Evolutionary conservation across 2,888 invertebrate species (phyloP).

Genomic region (Sinhomidia bicolor): DNA sequence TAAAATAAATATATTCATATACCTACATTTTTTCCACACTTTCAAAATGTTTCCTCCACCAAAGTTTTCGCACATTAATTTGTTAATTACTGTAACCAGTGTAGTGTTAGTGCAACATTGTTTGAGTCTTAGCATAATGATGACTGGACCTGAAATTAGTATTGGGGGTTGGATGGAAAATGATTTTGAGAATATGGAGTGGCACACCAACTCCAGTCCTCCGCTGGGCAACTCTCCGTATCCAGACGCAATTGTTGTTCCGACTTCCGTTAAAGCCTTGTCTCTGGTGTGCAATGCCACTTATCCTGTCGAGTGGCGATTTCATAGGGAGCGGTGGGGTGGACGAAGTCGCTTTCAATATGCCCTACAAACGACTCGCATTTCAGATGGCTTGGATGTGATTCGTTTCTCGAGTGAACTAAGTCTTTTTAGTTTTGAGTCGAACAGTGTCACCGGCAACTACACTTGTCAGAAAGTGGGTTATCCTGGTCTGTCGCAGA

Average conservation of each 20-base stretch:
- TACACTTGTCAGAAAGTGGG: slow-evolving; percentile 74
- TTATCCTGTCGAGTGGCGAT: slow-evolving; percentile 73
- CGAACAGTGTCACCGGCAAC: slow-evolving; percentile 68
- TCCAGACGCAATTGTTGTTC: slow-evolving; percentile 39
- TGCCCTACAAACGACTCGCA: slow-evolving; percentile 58
- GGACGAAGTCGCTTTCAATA: slow-evolving; percentile 53
- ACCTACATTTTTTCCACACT: no score
- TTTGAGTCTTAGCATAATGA: neutral
- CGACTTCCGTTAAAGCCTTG: slow-evolving; percentile 51
- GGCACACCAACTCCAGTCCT: slow-evolving; percentile 54
- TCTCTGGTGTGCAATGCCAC: slow-evolving; percentile 71
- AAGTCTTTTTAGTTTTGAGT: slow-evolving; percentile 61
- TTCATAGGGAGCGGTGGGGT: slow-evolving; percentile 72
- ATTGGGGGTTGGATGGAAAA: slow-evolving; percentile 67
- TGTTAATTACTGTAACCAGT: neutral
- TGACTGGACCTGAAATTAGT: slow-evolving; percentile 42
- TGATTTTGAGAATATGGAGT: slow-evolving; percentile 46
- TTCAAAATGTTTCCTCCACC: no score
- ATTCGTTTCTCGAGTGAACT: slow-evolving; percentile 69
- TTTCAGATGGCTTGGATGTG: slow-evolving; percentile 59
- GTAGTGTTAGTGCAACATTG: no score
- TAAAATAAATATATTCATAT: no score
- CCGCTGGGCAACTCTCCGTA: slow-evolving; percentile 31
- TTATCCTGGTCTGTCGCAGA: slow-evolving; percentile 42
- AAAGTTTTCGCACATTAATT: neutral